Conservation (phyloP, 2,888 invertebrate genomes). For the Charanyca ferruginea region DNA sequence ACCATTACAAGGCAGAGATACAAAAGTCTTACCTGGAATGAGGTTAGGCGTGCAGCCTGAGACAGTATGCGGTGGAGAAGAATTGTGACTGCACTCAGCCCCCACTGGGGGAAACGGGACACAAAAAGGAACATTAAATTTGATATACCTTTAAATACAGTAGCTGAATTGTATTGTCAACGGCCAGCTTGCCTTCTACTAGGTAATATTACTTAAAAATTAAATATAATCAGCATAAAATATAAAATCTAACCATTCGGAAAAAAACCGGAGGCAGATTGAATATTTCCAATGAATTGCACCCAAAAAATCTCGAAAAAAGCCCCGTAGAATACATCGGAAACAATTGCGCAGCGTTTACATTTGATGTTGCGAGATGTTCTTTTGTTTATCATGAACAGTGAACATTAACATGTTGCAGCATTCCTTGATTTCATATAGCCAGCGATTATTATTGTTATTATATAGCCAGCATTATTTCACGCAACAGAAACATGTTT, state of each 20-base stretch:
- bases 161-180: background rate
- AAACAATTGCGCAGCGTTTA: no score
- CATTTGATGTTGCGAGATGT: background rate
- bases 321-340: background rate
- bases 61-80: slow-evolving; percentile 51
- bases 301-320: background rate
- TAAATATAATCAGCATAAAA: no score
- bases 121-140: slow-evolving; percentile 43
- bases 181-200: background rate
- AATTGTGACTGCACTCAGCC: slow-evolving; percentile 53
- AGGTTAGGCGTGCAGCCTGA: slow-evolving; percentile 47
- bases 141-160: background rate
- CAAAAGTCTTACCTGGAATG: slow-evolving; percentile 46
- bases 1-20: slow-evolving; percentile 13
- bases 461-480: background rate
- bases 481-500: background rate
- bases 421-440: no score
- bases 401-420: background rate
- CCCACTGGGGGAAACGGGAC: slow-evolving; percentile 55
- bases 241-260: background rate
- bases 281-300: background rate
- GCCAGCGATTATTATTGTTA: no score
- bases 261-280: background rate
- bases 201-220: background rate
- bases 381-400: background rate